These are phyloP conservation scores for Dolomedes plantarius DNA, from an alignment of 2,888 invertebrate species.

Conservation along the genomic window DNA sequence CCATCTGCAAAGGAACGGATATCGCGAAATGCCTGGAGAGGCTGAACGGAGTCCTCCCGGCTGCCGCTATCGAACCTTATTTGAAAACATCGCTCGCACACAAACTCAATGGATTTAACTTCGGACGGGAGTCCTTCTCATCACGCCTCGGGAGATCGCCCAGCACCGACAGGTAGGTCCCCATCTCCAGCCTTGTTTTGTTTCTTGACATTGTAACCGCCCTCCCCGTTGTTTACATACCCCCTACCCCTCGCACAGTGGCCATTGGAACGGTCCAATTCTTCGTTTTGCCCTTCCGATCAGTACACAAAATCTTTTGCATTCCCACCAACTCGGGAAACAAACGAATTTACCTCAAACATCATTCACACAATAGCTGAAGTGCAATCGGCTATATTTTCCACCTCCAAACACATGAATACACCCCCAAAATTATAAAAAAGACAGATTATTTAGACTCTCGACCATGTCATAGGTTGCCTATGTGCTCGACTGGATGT, in stretches of 20 bases:
- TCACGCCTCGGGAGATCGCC: conserved; percentile 53
- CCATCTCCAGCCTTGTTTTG: no score
- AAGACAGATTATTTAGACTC: no score
- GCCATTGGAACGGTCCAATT: conserved; percentile 50
- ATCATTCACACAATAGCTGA: no score
- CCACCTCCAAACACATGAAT: no score
- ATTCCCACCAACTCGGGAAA: no score
- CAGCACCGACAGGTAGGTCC: conserved; percentile 56
- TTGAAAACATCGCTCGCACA: conserved; percentile 36
- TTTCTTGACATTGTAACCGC: no score
- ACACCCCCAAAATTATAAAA: no score
- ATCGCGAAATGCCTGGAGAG: conserved; percentile 53
- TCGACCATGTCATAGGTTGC: no score
- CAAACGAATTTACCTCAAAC: no score
- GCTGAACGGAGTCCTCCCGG: conserved; percentile 38
- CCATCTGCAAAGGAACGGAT: conserved; percentile 41
- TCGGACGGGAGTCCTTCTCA: conserved; percentile 38
- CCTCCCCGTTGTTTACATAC: conserved; percentile 45
- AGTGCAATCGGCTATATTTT: no score
- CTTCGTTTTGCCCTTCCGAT: neutral
- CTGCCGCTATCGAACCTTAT: conserved; percentile 31
- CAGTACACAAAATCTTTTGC: neutral
- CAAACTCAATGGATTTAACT: conserved; percentile 38
- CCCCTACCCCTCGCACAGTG: conserved; percentile 37
- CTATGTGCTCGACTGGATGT: no score